Base-by-base conservation (phyloP, 2,797 vertebrate genomes). In the Borostomias antarcticus region DNA sequence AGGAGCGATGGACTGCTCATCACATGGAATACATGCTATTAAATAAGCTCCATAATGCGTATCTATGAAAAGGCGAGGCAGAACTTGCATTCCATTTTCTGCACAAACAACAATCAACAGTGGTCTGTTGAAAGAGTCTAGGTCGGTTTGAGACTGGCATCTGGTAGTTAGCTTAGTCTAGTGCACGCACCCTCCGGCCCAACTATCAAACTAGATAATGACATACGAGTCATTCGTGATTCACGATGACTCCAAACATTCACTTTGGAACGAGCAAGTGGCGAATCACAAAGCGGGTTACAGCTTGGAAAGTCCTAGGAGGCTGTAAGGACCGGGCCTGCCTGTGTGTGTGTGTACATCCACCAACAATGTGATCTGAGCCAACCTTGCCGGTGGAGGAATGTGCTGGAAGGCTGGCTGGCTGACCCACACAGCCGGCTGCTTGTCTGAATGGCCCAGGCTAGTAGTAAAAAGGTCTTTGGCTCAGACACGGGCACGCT, bases 401-500 rank as follows among this genome's bases (percentile, higher is more conserved):
- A 58, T 26, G 67, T n/a, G 65, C 32, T 32, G 0, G 35, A 57
- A 67, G 67, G 61, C 19, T 26, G 74, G 57, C 53, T 32, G 54
- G n/a, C 54, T 45, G 30, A 32, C 19, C 8, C 26, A 17, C n/a
- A n/a, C n/a, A n/a, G n/a, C n/a, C n/a, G n/a, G 62, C 53, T 35
- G 53, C 64, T 76, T 30, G 61, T 77, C 63, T 63, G 58, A 72
- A 37, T 63, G 4, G 58, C 63, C 60, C 2, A 10, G 13, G 60
- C 11, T 23, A 26, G 47, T n/a, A 70, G 58, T 43, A 23, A 13
- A 25, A 51, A 56, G 72, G 77, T 68, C 64, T 58, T 57, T 50
- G 59, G 79, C 69, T 64, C 60, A 4, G 50, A 73, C 62, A 70
- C 19, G 67, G 85, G 78, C 82, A 65, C 15, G 0, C 58, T 73